A percentile compares a stretch with the other conserved stretches of the same genome.
Evolutionary conservation across 1,140 invertebrate species (phyloP).

Genomic region (Physella acuta): DNA sequence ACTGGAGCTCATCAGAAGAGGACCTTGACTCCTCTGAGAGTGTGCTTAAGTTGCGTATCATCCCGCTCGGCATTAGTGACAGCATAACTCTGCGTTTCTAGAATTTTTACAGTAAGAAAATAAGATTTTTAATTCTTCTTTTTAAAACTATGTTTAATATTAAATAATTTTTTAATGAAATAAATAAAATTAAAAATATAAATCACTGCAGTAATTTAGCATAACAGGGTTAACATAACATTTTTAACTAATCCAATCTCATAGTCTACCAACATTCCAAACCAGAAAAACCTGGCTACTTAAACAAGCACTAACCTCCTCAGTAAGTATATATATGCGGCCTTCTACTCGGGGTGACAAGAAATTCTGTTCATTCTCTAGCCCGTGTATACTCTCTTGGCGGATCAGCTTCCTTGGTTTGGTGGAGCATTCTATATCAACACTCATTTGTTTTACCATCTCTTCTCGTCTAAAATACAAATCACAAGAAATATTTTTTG

Average conservation of each 20-base stretch:
- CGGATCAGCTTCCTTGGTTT: conserved; percentile 31
- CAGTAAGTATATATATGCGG: conserved; percentile 41
- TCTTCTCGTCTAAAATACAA: conserved; percentile 35
- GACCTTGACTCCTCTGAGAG: conserved; percentile 1
- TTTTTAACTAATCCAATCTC: not conserved
- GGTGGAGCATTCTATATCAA: conserved; percentile 8
- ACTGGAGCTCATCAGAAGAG: not conserved
- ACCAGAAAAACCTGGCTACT: too few relatives aligned
- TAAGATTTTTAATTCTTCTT: too few relatives aligned
- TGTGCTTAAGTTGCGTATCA: conserved; percentile 8
- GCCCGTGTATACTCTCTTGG: conserved; percentile 46
- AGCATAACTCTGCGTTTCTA: conserved; percentile 17
- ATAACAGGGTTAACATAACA: not conserved
- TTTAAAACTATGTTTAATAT: too few relatives aligned
- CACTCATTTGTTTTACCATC: conserved; percentile 33
- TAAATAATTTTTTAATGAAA: too few relatives aligned
- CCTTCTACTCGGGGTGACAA: conserved; percentile 45
- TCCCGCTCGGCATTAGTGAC: not conserved
- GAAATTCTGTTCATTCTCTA: conserved; percentile 38
- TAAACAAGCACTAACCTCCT: conserved; percentile 46
- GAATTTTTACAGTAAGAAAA: too few relatives aligned
- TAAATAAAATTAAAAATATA: not conserved
- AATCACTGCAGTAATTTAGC: not conserved
- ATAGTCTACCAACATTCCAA: too few relatives aligned
- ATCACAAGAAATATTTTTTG: too few relatives aligned